Base-by-base conservation (phyloP, 2,797 vertebrate genomes). In the Pangasius macronema region DNA sequence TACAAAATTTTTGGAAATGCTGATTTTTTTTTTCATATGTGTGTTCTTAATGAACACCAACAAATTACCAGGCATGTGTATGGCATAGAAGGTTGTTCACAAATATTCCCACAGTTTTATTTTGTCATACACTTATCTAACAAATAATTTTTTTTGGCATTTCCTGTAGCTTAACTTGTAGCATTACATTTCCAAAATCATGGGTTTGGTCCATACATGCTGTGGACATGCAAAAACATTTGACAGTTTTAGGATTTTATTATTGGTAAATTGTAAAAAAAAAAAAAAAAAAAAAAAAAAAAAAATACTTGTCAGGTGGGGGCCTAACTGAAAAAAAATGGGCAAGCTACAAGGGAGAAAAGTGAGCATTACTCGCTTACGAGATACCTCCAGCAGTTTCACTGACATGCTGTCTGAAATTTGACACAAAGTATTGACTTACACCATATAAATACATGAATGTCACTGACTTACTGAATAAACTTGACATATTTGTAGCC, bases 401-500 rank as follows among this genome's bases (percentile, higher is more conserved):
- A 53, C n/a, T 53, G n/a, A 76, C 73, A 76, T 76, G 6, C 49
- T 30, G 73, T 53, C 73, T 76, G 14, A 53, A 30, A 76, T 76
- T 49, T 76, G 49, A 53, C 73, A 76, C 49, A 76, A 18, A 51
- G 27, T 30, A 76, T 30, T 30, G 33, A 76, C 5, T 53, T 53
- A 53, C 49, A 76, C 7, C 73, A 30, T 76, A 30, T n/a, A 30
- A 76, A 51, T 3, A 53, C 73, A 53, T 53, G 27, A 76, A 53
- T 20, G 27, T 51, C 46, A 53, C 3, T 53, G 73, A 76, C 73
- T 76, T 53, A 30, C 1, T 30, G 49, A 53, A 53, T 53, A 76
- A 76, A 51, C n/a, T 18, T 76, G 72, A 75, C 6, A 51, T 76
- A 51, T n/a, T 75, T 18, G 27, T 49, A 49, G 27, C 13, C 14